Base-by-base conservation (phyloP, 2,888 invertebrate genomes). In the Atherix ibis region DNA sequence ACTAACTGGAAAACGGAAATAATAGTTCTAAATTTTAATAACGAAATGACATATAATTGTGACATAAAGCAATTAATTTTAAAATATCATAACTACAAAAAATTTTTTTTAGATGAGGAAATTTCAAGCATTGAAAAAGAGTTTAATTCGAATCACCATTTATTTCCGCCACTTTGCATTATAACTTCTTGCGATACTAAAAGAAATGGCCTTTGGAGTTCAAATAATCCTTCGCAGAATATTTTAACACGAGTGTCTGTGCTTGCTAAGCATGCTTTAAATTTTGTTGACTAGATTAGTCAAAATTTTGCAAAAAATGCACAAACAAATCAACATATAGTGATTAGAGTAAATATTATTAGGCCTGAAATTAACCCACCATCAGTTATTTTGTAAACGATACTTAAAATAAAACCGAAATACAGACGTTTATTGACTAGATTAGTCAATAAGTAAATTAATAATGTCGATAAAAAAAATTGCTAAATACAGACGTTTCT, bases 11-110 rank as follows among this genome's bases (percentile, higher is more conserved):
- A 63, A 6, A 66, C 65, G 0, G 76, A 82, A 32, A 73, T 85
- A 17, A 53, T 94, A 3, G 58, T 94, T 28, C 64, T 95, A 5
- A 91, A 95, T 58, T 83, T 97, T 40, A 87, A 88, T 50, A 68
- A 71, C 6, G 76, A 76, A 54, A 66, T 84, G 65, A 62, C 67
- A 12, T 70, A 81, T 81, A 50, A 68, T 22, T 22, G 6, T 6
- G 22, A 22, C 6, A 22, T 8, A 22, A 8, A 22, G 22, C n/a
- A 22, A 22, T 22, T 8, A 8, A 8, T 22, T 22, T 22, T 22
- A 22, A 22, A 6, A 22, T 22, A 22, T n/a, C n/a, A n/a, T n/a
- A n/a, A n/a, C 22, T 22, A 22, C 10, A 22, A 22, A 22, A 22
- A 22, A 22, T 34, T 32, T 16, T 27, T 35, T 44, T 3, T 50